phyloP scores from a whole-genome alignment of 2,113 vertebrate species.

The Bos indicus region DNA sequence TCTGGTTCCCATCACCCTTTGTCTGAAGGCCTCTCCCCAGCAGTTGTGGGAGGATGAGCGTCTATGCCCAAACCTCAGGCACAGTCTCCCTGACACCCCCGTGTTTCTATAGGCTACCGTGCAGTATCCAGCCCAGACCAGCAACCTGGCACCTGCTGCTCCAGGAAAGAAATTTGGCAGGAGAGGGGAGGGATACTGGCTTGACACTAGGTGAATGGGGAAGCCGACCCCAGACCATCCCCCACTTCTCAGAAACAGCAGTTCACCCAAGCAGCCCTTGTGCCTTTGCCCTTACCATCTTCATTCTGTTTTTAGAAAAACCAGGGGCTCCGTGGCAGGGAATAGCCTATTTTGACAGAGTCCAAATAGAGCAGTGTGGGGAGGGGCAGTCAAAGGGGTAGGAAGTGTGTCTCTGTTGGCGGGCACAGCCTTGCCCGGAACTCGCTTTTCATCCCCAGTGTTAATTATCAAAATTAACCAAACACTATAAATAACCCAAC shows the following conservation, averaged over 20 bases:
- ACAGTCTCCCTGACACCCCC: not conserved
- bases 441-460: conserved; percentile 60
- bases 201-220: not conserved
- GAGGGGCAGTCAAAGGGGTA: not conserved
- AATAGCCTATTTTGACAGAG: conserved; percentile 57
- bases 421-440: conserved; percentile 52
- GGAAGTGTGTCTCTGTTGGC: conserved; percentile 54
- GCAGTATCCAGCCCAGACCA: not conserved
- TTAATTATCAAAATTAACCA: conserved; percentile 78
- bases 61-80: not conserved
- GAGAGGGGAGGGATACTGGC: not conserved
- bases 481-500: conserved; percentile 77
- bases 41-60: not conserved
- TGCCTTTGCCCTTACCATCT: not conserved
- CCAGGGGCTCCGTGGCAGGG: not conserved
- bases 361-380: conserved; percentile 49
- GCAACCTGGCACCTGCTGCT: not conserved
- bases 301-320: conserved; percentile 49
- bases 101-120: rapidly evolving
- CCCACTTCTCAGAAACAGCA: not conserved
- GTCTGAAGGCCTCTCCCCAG: not conserved
- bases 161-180: not conserved
- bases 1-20: not conserved
- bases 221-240: too few relatives aligned
- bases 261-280: not conserved